These are phyloP conservation scores for Globodera ellingtonae DNA, from an alignment of 1,140 invertebrate species.

Conservation along the genomic window DNA sequence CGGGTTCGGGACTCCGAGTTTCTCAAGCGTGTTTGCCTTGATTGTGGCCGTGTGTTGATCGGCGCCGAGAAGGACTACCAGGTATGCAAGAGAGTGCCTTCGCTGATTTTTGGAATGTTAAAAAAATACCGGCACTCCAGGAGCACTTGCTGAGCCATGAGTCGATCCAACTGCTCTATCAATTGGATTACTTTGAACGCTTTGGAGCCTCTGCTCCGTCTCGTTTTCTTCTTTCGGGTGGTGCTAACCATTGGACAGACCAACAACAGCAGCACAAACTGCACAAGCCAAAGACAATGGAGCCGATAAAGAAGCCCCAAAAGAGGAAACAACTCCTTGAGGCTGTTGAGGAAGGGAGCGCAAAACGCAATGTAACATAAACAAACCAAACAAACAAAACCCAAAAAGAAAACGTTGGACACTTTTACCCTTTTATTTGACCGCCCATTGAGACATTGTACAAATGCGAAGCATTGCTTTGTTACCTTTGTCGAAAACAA, in stretches of 20 bases:
- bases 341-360: too few species aligned
- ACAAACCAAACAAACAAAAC: too few species aligned
- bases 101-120: not conserved
- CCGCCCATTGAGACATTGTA: too few species aligned
- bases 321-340: too few species aligned
- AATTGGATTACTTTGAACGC: constrained; percentile 32
- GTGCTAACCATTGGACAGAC: not conserved
- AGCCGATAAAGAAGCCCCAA: too few species aligned
- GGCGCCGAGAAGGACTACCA: constrained; percentile 31
- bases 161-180: constrained; percentile 36
- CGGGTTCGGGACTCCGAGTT: constrained; percentile 36
- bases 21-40: constrained; percentile 23
- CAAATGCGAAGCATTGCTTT: too few species aligned
- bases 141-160: constrained; percentile 33
- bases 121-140: not conserved
- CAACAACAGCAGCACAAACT: not conserved
- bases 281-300: too few species aligned
- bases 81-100: not conserved
- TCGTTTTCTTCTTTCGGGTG: too few species aligned
- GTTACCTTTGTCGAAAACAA: too few species aligned
- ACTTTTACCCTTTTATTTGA: too few species aligned
- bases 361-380: too few species aligned
- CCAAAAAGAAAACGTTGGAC: too few species aligned
- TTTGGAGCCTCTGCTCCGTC: not conserved
- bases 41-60: constrained; percentile 29